Conservation (phyloP, 35 echinoderm and acorn worm species). For the Lytechinus variegatus region DNA sequence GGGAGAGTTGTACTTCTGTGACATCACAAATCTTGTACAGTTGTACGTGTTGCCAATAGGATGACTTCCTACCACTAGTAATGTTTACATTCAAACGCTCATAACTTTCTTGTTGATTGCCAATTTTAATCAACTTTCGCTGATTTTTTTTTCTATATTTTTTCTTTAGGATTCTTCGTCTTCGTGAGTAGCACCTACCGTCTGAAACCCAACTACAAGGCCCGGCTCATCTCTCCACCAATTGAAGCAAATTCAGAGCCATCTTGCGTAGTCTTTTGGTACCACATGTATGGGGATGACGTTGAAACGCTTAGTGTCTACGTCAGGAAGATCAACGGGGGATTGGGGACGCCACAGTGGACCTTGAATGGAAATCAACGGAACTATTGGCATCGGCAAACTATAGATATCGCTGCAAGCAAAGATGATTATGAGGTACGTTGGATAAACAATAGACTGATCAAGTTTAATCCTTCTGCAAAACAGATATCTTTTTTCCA, state of each 20-base stretch:
- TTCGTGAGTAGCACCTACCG: slow-evolving; percentile 50
- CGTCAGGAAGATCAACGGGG: slow-evolving; percentile 1
- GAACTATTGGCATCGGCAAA: slow-evolving; percentile 76
- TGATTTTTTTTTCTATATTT: background rate
- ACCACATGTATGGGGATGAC: slow-evolving; percentile 81
- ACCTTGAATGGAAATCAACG: slow-evolving; percentile 53
- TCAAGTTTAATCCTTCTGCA: too few relatives aligned
- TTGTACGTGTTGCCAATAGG: too few relatives aligned
- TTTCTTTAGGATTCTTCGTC: slow-evolving; percentile 59
- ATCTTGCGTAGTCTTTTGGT: slow-evolving; percentile 70
- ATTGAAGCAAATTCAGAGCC: slow-evolving; percentile 9
- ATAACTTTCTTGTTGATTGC: too few relatives aligned
- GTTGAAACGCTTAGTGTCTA: slow-evolving; percentile 78
- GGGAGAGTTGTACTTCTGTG: too few relatives aligned
- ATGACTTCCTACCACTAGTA: too few relatives aligned
- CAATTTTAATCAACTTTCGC: too few relatives aligned
- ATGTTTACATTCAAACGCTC: too few relatives aligned
- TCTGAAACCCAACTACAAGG: slow-evolving; percentile 3
- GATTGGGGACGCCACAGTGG: slow-evolving; percentile 39
- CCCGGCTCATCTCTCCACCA: slow-evolving; percentile 62
- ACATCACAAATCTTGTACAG: too few relatives aligned
- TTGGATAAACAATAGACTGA: background rate
- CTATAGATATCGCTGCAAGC: slow-evolving; percentile 33
- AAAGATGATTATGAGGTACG: slow-evolving; percentile 45
- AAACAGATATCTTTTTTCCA: too few relatives aligned